Evolutionary conservation across 2,797 vertebrate genomes (phyloP).

Genomic region (Bryconaethiops microstoma): DNA sequence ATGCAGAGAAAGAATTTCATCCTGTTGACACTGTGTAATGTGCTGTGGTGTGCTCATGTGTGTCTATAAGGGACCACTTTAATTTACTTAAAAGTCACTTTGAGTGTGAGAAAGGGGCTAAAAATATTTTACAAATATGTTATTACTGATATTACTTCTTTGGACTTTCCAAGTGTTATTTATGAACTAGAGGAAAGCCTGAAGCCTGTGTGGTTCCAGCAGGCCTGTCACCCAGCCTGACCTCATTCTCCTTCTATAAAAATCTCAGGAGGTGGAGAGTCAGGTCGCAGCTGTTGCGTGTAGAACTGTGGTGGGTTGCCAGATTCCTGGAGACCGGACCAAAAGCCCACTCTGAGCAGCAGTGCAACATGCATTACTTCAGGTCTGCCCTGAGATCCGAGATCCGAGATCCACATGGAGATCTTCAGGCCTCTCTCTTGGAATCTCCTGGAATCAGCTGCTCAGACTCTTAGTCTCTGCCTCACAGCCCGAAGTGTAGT

Average conservation of each 20-base stretch:
- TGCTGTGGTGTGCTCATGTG: too few relatives aligned
- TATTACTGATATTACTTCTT: too few relatives aligned
- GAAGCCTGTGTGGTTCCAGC: neutral
- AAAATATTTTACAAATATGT: too few relatives aligned
- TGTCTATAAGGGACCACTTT: too few relatives aligned
- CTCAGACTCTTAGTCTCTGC: conserved; percentile 5
- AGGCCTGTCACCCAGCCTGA: conserved; percentile 17
- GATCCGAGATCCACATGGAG: neutral
- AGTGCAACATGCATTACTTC: neutral
- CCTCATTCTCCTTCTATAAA: conserved; percentile 35
- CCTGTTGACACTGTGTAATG: too few relatives aligned
- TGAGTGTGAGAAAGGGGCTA: too few relatives aligned
- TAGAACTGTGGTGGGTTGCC: neutral
- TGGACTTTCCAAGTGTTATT: too few relatives aligned
- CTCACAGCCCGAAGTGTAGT: neutral
- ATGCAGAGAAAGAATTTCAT: too few relatives aligned
- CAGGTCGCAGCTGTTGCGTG: conserved; percentile 46
- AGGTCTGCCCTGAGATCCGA: neutral
- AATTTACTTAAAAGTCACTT: too few relatives aligned
- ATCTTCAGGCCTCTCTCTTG: neutral
- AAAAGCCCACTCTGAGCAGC: conserved; percentile 11
- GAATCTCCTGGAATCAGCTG: neutral
- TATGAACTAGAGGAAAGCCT: neutral
- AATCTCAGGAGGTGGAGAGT: conserved; percentile 23
- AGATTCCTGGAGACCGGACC: conserved; percentile 24